Percentiles rank a stretch among this genome's conserved stretches.
These are phyloP conservation scores for Anhinga rufa DNA, from an alignment of 2,113 vertebrate genomes.

Conservation along the genomic window DNA sequence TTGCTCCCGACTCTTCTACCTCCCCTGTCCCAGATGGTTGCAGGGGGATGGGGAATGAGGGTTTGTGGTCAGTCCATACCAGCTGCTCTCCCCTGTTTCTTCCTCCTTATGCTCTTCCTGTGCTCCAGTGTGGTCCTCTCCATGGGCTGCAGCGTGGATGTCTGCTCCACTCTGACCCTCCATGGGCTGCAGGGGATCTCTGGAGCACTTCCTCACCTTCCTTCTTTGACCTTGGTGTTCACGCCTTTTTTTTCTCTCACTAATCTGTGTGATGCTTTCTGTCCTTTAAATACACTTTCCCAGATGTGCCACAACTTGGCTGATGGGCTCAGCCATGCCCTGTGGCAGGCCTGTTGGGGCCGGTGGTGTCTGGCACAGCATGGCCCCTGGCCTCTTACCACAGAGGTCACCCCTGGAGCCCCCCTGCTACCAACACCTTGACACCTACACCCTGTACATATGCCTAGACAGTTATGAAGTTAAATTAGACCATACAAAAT, in stretches of 20 bases:
- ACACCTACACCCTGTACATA: neutral
- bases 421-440: neutral
- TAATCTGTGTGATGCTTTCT: neutral
- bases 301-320: neutral
- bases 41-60: neutral
- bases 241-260: neutral
- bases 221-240: neutral
- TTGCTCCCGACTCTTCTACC: neutral
- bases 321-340: neutral
- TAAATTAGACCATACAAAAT: neutral
- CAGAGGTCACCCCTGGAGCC: neutral
- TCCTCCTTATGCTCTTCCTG: fast-evolving
- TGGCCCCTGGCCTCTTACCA: neutral
- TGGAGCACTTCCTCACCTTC: neutral
- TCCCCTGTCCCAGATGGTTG: neutral
- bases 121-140: neutral
- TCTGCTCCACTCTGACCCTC: neutral
- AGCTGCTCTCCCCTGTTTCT: neutral
- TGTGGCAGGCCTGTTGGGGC: neutral
- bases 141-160: fast-evolving
- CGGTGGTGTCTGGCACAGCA: neutral
- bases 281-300: neutral
- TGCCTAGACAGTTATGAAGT: neutral
- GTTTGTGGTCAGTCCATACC: neutral
- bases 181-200: neutral